Base-by-base conservation (phyloP, 2,113 vertebrate species). In the Poeciliopsis retropinna region DNA sequence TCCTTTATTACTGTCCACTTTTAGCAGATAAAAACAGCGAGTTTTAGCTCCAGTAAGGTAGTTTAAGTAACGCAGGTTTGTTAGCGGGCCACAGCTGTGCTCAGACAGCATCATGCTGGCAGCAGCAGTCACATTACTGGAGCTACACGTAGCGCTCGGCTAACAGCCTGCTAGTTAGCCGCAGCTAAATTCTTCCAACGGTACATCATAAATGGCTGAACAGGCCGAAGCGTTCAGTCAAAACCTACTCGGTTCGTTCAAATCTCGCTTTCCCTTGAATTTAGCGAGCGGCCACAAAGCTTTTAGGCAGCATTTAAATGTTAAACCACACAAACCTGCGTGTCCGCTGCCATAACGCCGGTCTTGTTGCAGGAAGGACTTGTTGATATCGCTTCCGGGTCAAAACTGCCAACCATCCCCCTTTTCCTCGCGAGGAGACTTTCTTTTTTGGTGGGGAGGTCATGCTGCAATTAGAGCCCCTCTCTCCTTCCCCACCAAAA, bases 301-400 rank as follows among this genome's bases (percentile, higher is more conserved):
- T 1, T 27, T 15, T 0, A 70, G n/a, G 29, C 2, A 37, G 32
- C 3, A 19, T 32, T 75, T 76, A 79, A 77, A 80, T 82, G 57
- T 4, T 67, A 57, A 91, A 79, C 71, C 86, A 91, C 92, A 89
- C 91, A 94, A 92, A 98, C 97, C 97, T 97, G 97, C 97, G 95
- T 96, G 96, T 97, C 97, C 84, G 97, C 95, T 89, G 96, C 97
- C 97, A 98, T 98, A 93, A 95, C 96, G 94, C 96, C 94, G 93
- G 96, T 91, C 83, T 83, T 82, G 86, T 88, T 92, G 89, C 95
- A 95, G 96, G 96, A 97, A 95, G 87, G 10, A 68, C 39, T 90
- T 78, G 28, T 64, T 57, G 44, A 66, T 15, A 67, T 89, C 78
- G 89, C 89, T 94, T 95, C 95, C 95, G 92, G 94, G 88, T 91